Evolutionary conservation across 2,888 invertebrate genomes (phyloP).

Genomic region (Cephus pygmeus): DNA sequence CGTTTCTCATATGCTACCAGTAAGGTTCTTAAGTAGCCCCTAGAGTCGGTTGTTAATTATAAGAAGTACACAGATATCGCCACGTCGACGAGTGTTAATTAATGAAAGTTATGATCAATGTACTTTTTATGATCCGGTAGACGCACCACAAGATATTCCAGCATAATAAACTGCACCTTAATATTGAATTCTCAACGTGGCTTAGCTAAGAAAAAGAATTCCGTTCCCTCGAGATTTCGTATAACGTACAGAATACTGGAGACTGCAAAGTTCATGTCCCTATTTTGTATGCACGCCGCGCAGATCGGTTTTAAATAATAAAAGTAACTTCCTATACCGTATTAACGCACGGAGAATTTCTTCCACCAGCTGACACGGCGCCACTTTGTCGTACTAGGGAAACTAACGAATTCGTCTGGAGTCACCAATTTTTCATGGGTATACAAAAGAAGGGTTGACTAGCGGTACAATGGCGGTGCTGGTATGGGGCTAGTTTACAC

Average conservation of each 20-base stretch:
- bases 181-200: not conserved
- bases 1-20: not conserved
- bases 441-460: conserved; percentile 47
- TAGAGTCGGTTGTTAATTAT: conserved; percentile 17
- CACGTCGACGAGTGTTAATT: conserved; percentile 23
- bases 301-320: not conserved
- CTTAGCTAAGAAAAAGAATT: not conserved
- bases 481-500: conserved; percentile 46
- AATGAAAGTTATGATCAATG: conserved; percentile 8
- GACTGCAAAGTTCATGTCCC: not conserved
- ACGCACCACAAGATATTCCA: not conserved
- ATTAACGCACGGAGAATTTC: not conserved
- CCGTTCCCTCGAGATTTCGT: not conserved
- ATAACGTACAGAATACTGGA: conserved; percentile 7
- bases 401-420: conserved; percentile 35
- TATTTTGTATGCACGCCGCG: not conserved
- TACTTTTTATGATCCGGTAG: conserved; percentile 1
- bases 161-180: not conserved
- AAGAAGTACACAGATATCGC: conserved; percentile 17
- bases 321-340: not conserved
- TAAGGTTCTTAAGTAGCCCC: not conserved
- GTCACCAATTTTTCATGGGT: conserved; percentile 44
- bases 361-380: conserved; percentile 6
- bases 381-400: conserved; percentile 36
- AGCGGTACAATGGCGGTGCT: conserved; percentile 42